Percentiles rank a stretch among this genome's conserved stretches.
These are phyloP conservation scores for Salminus brasiliensis DNA, from an alignment of 2,113 vertebrate genomes.

Conservation along the genomic window DNA sequence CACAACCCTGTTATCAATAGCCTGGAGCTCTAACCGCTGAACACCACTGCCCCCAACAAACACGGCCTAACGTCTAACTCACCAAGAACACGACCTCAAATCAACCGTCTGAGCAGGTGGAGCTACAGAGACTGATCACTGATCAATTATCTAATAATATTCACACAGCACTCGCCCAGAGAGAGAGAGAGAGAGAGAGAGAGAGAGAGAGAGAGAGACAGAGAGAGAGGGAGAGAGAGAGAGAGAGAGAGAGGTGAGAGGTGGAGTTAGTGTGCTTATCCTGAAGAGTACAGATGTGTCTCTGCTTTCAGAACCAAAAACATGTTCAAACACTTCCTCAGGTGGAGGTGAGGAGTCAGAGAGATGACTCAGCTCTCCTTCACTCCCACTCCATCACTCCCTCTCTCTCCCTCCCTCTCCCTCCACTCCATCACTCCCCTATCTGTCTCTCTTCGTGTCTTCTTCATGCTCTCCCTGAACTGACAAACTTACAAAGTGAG, in stretches of 20 bases:
- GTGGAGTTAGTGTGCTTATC: not conserved
- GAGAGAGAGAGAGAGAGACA: not conserved
- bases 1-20: too few species aligned
- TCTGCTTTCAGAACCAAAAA: not conserved
- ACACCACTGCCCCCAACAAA: too few species aligned
- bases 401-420: slow-evolving; percentile 35
- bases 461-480: slow-evolving; percentile 11
- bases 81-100: too few species aligned
- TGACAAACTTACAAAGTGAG: slow-evolving; percentile 18
- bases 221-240: not conserved
- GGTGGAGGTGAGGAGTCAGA: slow-evolving; percentile 51
- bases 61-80: too few species aligned
- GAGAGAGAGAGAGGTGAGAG: not conserved
- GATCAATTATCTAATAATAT: too few species aligned
- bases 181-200: slow-evolving; percentile 38
- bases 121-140: too few species aligned
- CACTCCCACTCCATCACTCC: slow-evolving; percentile 33
- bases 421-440: slow-evolving; percentile 29
- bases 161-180: too few species aligned
- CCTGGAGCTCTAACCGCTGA: too few species aligned
- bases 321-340: not conserved
- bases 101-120: too few species aligned
- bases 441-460: slow-evolving; percentile 24
- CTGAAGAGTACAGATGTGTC: not conserved
- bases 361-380: slow-evolving; percentile 37